Evolutionary conservation across 2,797 vertebrate species (phyloP).

Genomic region (Lepilemur ruficaudatus): DNA sequence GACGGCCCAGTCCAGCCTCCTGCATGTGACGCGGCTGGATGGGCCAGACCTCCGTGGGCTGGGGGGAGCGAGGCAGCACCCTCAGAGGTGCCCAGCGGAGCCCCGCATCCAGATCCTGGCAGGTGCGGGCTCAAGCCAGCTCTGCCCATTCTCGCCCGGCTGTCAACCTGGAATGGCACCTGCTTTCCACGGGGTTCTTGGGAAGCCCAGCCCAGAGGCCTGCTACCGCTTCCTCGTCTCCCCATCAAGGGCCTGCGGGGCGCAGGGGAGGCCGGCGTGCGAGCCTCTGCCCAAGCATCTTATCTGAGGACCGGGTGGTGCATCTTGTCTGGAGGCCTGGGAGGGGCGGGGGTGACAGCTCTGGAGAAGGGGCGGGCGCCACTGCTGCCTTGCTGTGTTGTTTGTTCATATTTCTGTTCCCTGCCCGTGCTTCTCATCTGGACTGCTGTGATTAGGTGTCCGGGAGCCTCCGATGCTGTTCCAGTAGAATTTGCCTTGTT

Average conservation of each 20-base stretch:
- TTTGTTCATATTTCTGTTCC: slow-evolving; percentile 2
- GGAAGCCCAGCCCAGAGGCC: background rate
- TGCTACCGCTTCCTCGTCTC: fast-evolving
- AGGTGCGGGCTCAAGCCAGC: background rate
- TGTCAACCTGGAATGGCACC: background rate
- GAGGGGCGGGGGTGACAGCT: background rate
- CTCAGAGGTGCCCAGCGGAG: fast-evolving
- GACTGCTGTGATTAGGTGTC: slow-evolving; percentile 51
- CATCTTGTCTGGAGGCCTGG: background rate
- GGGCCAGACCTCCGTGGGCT: background rate
- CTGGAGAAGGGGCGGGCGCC: background rate
- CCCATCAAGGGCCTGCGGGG: no score
- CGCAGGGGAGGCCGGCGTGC: background rate
- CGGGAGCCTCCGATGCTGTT: slow-evolving; percentile 18
- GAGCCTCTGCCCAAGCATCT: background rate
- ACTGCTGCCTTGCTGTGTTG: background rate
- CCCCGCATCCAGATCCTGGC: background rate
- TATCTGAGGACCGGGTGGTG: background rate
- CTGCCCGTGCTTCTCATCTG: background rate
- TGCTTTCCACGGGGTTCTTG: background rate
- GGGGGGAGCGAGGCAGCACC: background rate
- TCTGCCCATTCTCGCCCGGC: background rate
- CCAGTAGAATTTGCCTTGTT: slow-evolving; percentile 62
- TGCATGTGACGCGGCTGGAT: background rate
- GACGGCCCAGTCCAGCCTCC: background rate